phyloP scores from a whole-genome alignment of 2,797 vertebrate genomes.

The Darevskia nairensis region DNA sequence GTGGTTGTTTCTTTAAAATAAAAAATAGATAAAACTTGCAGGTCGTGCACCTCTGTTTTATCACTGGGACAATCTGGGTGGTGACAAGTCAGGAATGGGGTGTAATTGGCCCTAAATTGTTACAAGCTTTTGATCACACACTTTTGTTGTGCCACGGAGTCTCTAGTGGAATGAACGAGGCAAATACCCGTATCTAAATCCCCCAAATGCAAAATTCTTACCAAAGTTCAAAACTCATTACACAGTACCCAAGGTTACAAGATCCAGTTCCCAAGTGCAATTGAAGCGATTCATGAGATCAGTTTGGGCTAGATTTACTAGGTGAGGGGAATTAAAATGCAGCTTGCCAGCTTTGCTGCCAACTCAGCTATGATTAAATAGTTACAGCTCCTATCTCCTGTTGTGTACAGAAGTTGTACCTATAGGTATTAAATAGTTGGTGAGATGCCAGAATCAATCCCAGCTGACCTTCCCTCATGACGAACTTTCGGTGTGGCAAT shows the following conservation, averaged over 20 bases:
- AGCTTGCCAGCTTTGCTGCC: background rate
- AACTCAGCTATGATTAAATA: background rate
- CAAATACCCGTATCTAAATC: no score
- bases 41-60: no score
- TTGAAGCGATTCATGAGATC: background rate
- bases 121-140: no score
- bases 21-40: background rate
- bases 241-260: no score
- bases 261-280: background rate
- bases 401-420: background rate
- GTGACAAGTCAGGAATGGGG: no score
- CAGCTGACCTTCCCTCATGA: background rate
- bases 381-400: background rate
- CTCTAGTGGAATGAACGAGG: no score
- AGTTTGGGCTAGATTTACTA: background rate
- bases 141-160: no score
- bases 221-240: no score
- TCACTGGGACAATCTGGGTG: no score
- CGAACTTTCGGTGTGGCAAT: background rate
- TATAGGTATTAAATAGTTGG: no score
- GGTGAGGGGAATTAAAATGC: background rate
- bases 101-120: no score
- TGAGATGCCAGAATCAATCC: background rate
- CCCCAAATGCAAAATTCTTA: no score
- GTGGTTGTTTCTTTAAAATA: background rate